phyloP scores from a whole-genome alignment of 1,140 invertebrate genomes.

The Ceratosolen fusciceps region DNA sequence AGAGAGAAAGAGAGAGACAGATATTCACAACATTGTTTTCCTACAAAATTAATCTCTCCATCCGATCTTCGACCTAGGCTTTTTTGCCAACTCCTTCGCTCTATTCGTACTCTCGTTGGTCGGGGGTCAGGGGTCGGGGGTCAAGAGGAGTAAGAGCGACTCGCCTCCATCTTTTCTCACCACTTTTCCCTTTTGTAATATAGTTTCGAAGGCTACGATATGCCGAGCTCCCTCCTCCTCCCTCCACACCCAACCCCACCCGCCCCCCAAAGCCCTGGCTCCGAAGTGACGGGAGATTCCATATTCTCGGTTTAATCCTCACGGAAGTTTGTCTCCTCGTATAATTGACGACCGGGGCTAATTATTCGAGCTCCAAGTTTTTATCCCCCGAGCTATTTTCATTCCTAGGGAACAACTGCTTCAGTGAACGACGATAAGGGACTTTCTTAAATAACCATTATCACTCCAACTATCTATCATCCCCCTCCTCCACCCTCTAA shows the following conservation, averaged over 20 bases:
- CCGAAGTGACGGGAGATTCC: not conserved
- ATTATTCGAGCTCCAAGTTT: slow-evolving; percentile 4
- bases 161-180: not conserved
- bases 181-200: not conserved
- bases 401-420: not conserved
- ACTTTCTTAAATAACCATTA: not conserved
- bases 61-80: not conserved
- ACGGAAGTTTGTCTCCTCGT: slow-evolving; percentile 4
- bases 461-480: not conserved
- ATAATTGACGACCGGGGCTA: not conserved
- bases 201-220: not conserved
- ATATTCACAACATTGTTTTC: slow-evolving; percentile 47
- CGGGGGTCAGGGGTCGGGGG: no score
- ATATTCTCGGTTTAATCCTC: slow-evolving; percentile 18
- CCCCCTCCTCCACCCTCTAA: no score
- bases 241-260: no score
- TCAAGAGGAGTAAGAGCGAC: no score
- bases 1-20: no score
- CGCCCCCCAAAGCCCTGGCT: no score
- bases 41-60: slow-evolving; percentile 45
- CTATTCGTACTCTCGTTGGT: no score
- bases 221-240: not conserved
- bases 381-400: not conserved
- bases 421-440: not conserved
- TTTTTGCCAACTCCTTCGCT: slow-evolving; percentile 31